phyloP scores from a whole-genome alignment of 2,113 vertebrate genomes.

The Holacanthus passer region DNA sequence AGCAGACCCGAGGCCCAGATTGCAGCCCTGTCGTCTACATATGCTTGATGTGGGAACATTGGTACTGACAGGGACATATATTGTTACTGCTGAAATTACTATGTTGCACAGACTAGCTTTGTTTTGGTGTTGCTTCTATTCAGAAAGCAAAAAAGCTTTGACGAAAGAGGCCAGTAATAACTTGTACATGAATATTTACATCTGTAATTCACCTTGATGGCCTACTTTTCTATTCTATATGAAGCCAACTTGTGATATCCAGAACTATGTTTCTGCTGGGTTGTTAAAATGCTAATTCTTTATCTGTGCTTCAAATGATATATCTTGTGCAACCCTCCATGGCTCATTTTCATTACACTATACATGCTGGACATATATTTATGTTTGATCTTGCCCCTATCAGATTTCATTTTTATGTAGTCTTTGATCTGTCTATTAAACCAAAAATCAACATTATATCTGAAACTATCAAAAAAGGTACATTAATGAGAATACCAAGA shows the following conservation, averaged over 20 bases:
- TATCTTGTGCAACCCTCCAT: background rate
- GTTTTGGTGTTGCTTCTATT: slow-evolving; percentile 52
- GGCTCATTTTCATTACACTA: background rate
- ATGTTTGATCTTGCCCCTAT: too few relatives aligned
- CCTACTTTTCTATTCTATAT: background rate
- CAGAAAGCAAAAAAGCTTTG: background rate
- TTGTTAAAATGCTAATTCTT: background rate
- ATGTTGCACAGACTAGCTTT: slow-evolving; percentile 61
- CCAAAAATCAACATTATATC: too few relatives aligned
- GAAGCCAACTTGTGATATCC: background rate
- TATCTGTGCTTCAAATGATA: background rate
- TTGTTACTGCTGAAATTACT: slow-evolving; percentile 60
- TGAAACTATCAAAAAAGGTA: too few relatives aligned
- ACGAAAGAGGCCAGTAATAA: slow-evolving; percentile 14
- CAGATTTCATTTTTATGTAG: too few relatives aligned
- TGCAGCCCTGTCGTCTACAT: slow-evolving; percentile 71
- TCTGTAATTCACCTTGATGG: background rate
- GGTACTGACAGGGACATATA: slow-evolving; percentile 75
- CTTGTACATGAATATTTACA: background rate
- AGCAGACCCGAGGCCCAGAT: slow-evolving; percentile 75
- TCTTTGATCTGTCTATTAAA: too few relatives aligned
- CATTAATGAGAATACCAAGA: too few relatives aligned
- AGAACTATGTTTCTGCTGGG: background rate
- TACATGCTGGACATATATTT: background rate
- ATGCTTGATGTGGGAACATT: slow-evolving; percentile 75